Evolutionary conservation across 2,888 invertebrate species (phyloP).

Genomic region (Spilosoma lubricipeda): DNA sequence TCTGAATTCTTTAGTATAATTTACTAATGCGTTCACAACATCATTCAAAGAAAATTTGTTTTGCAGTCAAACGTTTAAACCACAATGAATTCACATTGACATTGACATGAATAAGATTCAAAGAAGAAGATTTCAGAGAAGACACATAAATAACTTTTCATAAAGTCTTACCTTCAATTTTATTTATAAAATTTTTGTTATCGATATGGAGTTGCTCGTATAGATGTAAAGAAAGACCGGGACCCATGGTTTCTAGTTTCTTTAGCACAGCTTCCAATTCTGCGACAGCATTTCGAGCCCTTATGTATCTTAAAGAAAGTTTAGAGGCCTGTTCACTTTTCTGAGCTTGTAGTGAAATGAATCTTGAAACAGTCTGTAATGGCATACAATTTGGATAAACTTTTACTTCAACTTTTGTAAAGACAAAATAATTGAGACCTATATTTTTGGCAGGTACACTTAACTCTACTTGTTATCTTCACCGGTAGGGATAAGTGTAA

Average conservation of each 20-base stretch:
- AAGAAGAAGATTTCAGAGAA: neutral
- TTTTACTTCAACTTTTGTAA: neutral
- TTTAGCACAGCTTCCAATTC: slow-evolving; percentile 73
- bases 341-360: slow-evolving; percentile 71
- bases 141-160: neutral
- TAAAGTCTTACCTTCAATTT: slow-evolving; percentile 75
- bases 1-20: neutral
- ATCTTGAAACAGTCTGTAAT: slow-evolving; percentile 72
- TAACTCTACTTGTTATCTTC: too few relatives aligned
- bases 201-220: slow-evolving; percentile 79
- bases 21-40: neutral
- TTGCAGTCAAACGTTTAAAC: neutral
- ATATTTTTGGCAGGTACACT: too few relatives aligned
- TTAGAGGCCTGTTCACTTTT: slow-evolving; percentile 74
- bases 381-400: neutral
- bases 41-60: neutral
- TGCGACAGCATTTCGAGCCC: slow-evolving; percentile 75
- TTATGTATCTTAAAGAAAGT: slow-evolving; percentile 74
- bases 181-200: slow-evolving; percentile 73
- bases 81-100: neutral
- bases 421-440: neutral
- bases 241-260: slow-evolving; percentile 75
- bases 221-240: slow-evolving; percentile 78
- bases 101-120: neutral
- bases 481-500: too few relatives aligned